phyloP scores from a whole-genome alignment of 2,797 vertebrate species.

The Sebastes vulpes region DNA sequence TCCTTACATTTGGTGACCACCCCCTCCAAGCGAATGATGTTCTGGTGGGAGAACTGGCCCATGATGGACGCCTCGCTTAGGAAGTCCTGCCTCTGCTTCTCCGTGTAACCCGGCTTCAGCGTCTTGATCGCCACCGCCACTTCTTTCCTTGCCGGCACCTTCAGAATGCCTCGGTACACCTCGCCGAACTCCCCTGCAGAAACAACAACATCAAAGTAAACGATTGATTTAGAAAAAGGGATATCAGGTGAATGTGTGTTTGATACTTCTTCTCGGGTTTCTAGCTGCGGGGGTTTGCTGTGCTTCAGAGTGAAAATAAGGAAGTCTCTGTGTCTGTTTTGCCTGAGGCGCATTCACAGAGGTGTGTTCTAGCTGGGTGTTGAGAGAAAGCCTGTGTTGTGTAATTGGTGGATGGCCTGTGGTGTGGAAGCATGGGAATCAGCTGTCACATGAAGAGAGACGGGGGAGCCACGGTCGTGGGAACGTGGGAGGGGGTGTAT shows the following conservation, averaged over 20 bases:
- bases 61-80: slow-evolving; percentile 97
- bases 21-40: slow-evolving; percentile 96
- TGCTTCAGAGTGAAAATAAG: slow-evolving; percentile 38
- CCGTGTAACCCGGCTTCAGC: slow-evolving; percentile 93
- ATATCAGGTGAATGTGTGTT: slow-evolving; percentile 11
- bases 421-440: slow-evolving; percentile 83
- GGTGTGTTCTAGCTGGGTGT: slow-evolving; percentile 64
- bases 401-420: slow-evolving; percentile 66
- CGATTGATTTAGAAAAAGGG: slow-evolving; percentile 12
- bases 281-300: slow-evolving; percentile 39
- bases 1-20: slow-evolving; percentile 95
- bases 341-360: slow-evolving; percentile 59
- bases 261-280: slow-evolving; percentile 33
- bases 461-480: slow-evolving; percentile 55
- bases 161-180: slow-evolving; percentile 93
- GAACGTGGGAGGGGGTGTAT: slow-evolving; percentile 61
- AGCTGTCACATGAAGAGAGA: slow-evolving; percentile 76
- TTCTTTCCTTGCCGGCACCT: slow-evolving; percentile 89
- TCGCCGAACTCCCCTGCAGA: slow-evolving; percentile 95
- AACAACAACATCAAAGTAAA: slow-evolving; percentile 11
- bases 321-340: slow-evolving; percentile 60
- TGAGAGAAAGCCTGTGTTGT: slow-evolving; percentile 46
- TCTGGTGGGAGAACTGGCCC: slow-evolving; percentile 98
- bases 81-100: slow-evolving; percentile 97
- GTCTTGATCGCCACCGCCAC: slow-evolving; percentile 95